Evolutionary conservation across 2,888 invertebrate genomes (phyloP), one percentile per base, ranked within the genome.

Genomic region (Eustalomyia histrio): DNA sequence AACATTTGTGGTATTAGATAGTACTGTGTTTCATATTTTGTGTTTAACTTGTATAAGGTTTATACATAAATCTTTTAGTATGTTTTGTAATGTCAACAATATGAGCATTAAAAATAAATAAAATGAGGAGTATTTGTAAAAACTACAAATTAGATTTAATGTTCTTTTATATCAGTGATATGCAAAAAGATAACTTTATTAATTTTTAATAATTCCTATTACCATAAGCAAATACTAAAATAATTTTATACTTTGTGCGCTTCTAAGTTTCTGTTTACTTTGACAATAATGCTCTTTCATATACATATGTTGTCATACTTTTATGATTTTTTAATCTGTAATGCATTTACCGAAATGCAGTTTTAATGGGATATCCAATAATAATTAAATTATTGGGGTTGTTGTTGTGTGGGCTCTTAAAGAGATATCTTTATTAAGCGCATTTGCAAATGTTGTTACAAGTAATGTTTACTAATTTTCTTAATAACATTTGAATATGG

Each of bases 111-210:
- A 65, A 43, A 14, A 47, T 21, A 61, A 57, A 76, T 50, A 61
- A 50, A 80, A 67, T 57, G n/a, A n/a, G n/a, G n/a, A n/a, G n/a
- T 63, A 68, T 64, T 57, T 63, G 14, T 75, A 67, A 18, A 55
- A 64, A 50, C 61, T 52, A 75, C 69, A 75, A 79, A 71, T 64
- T 75, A 53, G 55, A 57, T 71, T 64, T 39, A 17, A 72, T 68
- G 47, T 80, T 47, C 18, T 24, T 52, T 60, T 50, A 74, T 9
- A 50, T 65, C 57, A 35, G 35, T 16, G 24, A 58, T 24, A 61
- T 21, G 18, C 7, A 43, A 67, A 53, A 33, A 16, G 35, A 60
- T 55, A 63, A 67, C 61, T 61, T 61, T 39, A 60, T 67, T 60
- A 67, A 17, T 58, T 58, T n/a, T 33, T 58, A 33, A 58, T 33